Evolutionary conservation across 2,797 vertebrate species (phyloP), one percentile per base, ranked within the genome.

Genomic region (Gadopsis bispinosus): DNA sequence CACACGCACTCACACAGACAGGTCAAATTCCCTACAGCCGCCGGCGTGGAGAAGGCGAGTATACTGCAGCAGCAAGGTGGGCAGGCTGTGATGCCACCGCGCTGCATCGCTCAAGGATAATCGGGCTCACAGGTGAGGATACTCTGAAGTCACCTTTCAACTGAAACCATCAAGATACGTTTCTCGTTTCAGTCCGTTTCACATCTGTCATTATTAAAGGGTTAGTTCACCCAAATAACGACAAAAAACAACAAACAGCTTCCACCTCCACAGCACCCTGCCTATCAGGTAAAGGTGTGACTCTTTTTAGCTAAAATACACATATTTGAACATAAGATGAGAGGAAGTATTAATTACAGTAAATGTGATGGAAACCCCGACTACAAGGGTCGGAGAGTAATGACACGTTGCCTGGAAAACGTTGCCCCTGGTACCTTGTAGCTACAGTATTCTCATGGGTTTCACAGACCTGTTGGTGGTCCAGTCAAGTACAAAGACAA

Each of bases 1-100:
- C 69, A 77, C 67, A 81, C 56, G 83, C 80, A 86, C 69, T 85
- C 85, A 83, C 81, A 72, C 75, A 75, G 72, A 88, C 76, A 54
- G 74, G 68, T 73, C 54, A 73, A 69, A 83, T 79, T 74, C 65
- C 69, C 45, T 58, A 31, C 39, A 82, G 78, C 54, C 68, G 5
- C 61, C 33, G 54, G 60, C 79, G 68, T 5, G 45, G 60, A 75
- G 73, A 82, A 59, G 69, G 71, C 53, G 54, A 72, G 53, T 29
- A 55, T 16, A 39, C 41, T 54, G 60, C 37, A 59, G 70, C 29
- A 33, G 29, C 19, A 69, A 50, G 39, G 43, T 50, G 72, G 17
- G 12, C 51, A 61, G n/a, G 4, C 66, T 75, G 53, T 61, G 69
- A 67, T 78, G 73, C 47, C 22, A 60, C n/a, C 16, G 47, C 64